These are phyloP conservation scores for Ormyrus nitidulus DNA, from an alignment of 2,888 invertebrate species.

Conservation along the genomic window DNA sequence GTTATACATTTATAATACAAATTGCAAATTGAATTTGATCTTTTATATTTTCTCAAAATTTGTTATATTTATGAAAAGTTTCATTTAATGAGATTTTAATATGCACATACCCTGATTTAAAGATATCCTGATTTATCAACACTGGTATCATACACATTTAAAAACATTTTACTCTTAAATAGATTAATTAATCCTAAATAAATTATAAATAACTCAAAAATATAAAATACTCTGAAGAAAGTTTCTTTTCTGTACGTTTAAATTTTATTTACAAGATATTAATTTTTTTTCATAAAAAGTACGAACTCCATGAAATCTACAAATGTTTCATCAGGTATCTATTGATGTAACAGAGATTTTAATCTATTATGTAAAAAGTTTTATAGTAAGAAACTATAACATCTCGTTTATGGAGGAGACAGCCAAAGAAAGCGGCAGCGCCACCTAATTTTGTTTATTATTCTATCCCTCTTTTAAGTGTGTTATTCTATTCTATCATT, in stretches of 20 bases:
- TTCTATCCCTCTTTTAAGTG: too few relatives aligned
- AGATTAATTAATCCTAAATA: conserved; percentile 6
- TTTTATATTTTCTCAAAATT: too few relatives aligned
- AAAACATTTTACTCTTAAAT: background rate
- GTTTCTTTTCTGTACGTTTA: too few relatives aligned
- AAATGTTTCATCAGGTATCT: conserved; percentile 3
- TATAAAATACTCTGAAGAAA: too few relatives aligned
- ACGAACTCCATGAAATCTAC: conserved; percentile 3
- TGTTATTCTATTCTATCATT: too few relatives aligned
- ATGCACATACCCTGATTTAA: conserved; percentile 11
- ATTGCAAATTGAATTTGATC: too few relatives aligned
- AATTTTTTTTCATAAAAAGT: too few relatives aligned
- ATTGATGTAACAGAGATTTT: conserved; percentile 2
- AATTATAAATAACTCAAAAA: background rate
- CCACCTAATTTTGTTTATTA: too few relatives aligned
- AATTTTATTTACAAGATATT: too few relatives aligned
- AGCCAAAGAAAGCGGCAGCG: too few relatives aligned
- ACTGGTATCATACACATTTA: background rate
- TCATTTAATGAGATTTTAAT: conserved; percentile 22
- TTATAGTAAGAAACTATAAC: too few relatives aligned
- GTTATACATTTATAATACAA: background rate
- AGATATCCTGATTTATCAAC: conserved; percentile 28
- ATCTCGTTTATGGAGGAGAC: too few relatives aligned
- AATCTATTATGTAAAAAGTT: background rate
- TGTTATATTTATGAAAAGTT: background rate